These are phyloP conservation scores for Cyanoderma ruficeps DNA, from an alignment of 2,113 vertebrate genomes.

Conservation along the genomic window DNA sequence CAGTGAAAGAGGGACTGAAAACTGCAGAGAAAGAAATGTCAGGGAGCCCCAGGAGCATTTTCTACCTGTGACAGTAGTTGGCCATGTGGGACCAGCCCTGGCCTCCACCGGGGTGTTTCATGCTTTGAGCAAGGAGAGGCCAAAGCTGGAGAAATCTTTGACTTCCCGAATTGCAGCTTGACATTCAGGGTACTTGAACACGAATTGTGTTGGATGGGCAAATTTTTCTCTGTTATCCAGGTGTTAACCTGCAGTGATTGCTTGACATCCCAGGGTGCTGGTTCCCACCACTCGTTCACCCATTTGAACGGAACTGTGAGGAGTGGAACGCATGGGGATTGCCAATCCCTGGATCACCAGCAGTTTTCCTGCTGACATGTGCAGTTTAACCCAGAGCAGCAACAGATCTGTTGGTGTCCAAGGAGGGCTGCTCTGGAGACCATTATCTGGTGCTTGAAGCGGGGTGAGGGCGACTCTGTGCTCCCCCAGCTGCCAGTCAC, in stretches of 20 bases:
- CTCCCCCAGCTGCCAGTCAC: neutral
- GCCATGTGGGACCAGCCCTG: accelerated
- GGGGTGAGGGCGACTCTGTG: neutral
- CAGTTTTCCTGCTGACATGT: neutral
- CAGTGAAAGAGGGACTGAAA: neutral
- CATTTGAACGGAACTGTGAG: neutral
- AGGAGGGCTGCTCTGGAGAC: neutral
- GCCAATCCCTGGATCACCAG: neutral
- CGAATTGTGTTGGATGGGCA: neutral
- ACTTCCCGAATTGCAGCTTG: neutral
- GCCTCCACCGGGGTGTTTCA: neutral
- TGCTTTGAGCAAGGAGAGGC: neutral
- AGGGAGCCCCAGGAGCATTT: neutral
- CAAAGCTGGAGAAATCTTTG: neutral
- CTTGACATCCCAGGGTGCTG: neutral
- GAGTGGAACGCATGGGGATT: neutral
- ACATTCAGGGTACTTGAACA: neutral
- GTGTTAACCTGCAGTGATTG: neutral
- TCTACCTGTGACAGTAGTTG: neutral
- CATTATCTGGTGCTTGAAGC: neutral
- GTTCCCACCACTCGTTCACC: accelerated
- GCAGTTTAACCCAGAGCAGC: neutral
- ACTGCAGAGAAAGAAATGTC: neutral
- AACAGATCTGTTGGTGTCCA: neutral
- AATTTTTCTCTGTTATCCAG: neutral